Conservation (phyloP, 2,797 vertebrate species). For the Kryptopterus vitreolus region DNA sequence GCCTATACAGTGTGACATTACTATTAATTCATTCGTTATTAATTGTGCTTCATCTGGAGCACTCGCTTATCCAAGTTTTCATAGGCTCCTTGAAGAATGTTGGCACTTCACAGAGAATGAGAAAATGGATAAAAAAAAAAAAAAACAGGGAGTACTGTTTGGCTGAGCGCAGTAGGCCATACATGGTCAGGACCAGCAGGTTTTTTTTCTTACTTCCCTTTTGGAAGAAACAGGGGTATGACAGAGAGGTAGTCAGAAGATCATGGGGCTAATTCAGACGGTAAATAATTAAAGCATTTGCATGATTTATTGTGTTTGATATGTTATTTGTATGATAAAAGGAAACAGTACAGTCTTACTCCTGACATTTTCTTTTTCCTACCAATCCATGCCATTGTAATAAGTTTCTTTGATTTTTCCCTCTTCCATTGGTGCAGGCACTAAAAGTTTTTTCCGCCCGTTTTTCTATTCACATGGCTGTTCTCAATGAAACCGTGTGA, state of each 20-base stretch:
- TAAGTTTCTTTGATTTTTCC: background rate
- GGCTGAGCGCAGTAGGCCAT: background rate
- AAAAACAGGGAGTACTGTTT: background rate
- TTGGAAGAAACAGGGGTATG: background rate
- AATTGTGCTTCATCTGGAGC: background rate
- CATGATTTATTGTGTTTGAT: background rate
- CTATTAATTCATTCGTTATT: background rate
- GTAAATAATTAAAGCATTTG: background rate
- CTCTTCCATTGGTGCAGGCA: background rate
- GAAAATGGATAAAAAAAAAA: constrained; percentile 8
- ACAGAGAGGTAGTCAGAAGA: background rate
- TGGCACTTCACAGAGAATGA: background rate
- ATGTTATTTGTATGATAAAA: constrained; percentile 12
- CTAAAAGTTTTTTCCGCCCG: background rate
- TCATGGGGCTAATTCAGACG: background rate
- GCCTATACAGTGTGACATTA: too few species aligned
- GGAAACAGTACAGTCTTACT: background rate
- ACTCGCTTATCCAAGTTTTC: background rate
- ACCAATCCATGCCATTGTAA: background rate
- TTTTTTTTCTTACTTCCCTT: background rate
- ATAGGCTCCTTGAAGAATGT: background rate
- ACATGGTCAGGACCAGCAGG: background rate
- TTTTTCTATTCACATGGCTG: constrained; percentile 3
- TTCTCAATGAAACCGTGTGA: constrained; percentile 30
- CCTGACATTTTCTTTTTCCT: background rate